Percentiles rank a stretch among this genome's conserved stretches.
Evolutionary conservation across 2,797 vertebrate genomes (phyloP).

Genomic region (Eurystomus glaucurus): DNA sequence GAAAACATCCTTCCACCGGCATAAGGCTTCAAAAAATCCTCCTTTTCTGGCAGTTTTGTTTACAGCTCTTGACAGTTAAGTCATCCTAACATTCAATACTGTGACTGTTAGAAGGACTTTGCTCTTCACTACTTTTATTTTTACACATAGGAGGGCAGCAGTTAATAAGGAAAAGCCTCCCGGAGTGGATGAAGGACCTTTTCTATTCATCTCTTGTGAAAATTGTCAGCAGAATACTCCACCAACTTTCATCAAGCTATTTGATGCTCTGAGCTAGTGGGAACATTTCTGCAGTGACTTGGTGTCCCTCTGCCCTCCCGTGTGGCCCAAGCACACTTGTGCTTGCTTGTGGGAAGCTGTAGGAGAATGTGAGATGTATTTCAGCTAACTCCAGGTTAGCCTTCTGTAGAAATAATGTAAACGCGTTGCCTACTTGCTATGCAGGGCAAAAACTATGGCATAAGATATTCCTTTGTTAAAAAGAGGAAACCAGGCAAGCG

Average conservation of each 20-base stretch:
- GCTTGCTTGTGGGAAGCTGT: background rate
- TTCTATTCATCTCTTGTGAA: background rate
- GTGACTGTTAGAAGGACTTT: background rate
- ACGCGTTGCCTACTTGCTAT: background rate
- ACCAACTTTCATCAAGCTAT: background rate
- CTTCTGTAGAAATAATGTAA: background rate
- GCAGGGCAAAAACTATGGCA: background rate
- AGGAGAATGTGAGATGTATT: background rate
- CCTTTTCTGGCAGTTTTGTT: background rate
- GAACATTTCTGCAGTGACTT: background rate
- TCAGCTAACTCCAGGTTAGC: background rate
- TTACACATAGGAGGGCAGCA: slow-evolving; percentile 33
- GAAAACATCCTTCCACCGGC: background rate
- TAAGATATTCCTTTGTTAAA: background rate
- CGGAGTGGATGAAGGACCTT: background rate
- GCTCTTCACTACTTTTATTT: slow-evolving; percentile 7
- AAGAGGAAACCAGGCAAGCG: background rate
- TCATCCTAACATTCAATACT: background rate
- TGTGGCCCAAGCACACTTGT: rapidly evolving
- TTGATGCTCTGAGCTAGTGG: background rate
- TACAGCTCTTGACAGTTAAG: background rate
- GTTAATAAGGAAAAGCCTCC: slow-evolving; percentile 28
- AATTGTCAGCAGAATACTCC: background rate
- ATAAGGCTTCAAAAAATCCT: background rate
- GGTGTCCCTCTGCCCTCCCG: rapidly evolving